A percentile compares a stretch with the other conserved stretches of the same genome.
Evolutionary conservation across 2,888 invertebrate genomes (phyloP).

Genomic region (Anorthoa munda): DNA sequence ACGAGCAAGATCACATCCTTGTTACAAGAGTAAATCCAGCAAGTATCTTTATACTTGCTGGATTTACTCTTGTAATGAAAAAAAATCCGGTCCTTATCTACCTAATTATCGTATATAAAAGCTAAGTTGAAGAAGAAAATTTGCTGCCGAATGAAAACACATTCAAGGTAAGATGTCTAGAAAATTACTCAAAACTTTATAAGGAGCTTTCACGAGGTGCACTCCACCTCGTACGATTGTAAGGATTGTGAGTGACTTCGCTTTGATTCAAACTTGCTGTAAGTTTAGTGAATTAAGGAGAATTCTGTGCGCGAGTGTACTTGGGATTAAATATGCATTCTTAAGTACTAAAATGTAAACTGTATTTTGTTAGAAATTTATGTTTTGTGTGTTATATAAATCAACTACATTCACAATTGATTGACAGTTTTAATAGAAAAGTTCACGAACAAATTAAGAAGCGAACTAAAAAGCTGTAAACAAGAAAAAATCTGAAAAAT

Average conservation of each 20-base stretch:
- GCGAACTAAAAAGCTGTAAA: too few species aligned
- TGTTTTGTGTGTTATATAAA: too few species aligned
- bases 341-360: not conserved
- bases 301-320: conserved; percentile 19
- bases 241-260: conserved; percentile 20
- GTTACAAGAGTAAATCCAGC: too few species aligned
- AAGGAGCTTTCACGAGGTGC: conserved; percentile 26
- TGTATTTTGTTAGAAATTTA: not conserved
- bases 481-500: too few species aligned
- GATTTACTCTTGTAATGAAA: too few species aligned
- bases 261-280: conserved; percentile 52
- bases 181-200: conserved; percentile 49
- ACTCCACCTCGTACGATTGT: conserved; percentile 12
- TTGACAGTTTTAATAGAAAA: too few species aligned
- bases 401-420: too few species aligned
- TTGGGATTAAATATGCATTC: conserved; percentile 1
- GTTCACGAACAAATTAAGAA: too few species aligned
- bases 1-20: too few species aligned
- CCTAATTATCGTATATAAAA: conserved; percentile 10
- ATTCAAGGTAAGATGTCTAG: conserved; percentile 39
- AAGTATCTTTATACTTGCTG: too few species aligned
- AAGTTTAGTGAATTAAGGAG: conserved; percentile 40
- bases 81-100: too few species aligned
- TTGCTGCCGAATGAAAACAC: conserved; percentile 29
- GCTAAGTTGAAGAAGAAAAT: conserved; percentile 21